A percentile compares a stretch with the other conserved stretches of the same genome.
phyloP scores from a whole-genome alignment of 1,140 invertebrate genomes.

The Hypsibius dujardini region DNA sequence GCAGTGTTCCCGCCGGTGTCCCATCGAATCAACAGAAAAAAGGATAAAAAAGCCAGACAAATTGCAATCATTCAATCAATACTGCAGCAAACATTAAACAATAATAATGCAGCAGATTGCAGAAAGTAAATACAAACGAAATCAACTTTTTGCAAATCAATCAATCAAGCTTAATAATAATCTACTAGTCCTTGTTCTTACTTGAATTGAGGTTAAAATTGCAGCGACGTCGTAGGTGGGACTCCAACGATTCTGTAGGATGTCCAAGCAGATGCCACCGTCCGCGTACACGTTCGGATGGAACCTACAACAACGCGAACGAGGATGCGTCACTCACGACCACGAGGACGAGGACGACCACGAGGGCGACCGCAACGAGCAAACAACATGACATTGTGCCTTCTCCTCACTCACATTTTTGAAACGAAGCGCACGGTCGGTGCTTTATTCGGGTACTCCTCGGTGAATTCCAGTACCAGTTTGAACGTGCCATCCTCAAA shows the following conservation, averaged over 20 bases:
- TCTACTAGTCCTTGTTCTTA: slow-evolving; percentile 22
- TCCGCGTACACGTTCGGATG: slow-evolving; percentile 99
- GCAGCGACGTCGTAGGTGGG: slow-evolving; percentile 99
- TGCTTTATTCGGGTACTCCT: slow-evolving; percentile 99
- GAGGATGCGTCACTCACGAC: slow-evolving; percentile 18
- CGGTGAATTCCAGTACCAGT: slow-evolving; percentile 96
- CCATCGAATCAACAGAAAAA: slow-evolving; percentile 20
- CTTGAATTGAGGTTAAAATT: slow-evolving; percentile 72
- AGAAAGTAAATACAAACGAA: too few species aligned
- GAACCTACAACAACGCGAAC: slow-evolving; percentile 40
- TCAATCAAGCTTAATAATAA: too few species aligned
- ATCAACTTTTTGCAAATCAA: too few species aligned
- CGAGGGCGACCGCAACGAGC: background rate
- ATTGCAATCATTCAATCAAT: background rate
- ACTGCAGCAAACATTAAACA: background rate
- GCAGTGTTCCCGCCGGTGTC: too few species aligned
- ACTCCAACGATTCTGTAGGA: slow-evolving; percentile 87
- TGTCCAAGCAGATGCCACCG: slow-evolving; percentile 98
- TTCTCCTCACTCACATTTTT: slow-evolving; percentile 49
- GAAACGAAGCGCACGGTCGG: slow-evolving; percentile 96
- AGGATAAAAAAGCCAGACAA: slow-evolving; percentile 10
- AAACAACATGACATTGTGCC: background rate
- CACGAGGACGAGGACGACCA: too few species aligned
- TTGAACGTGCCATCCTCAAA: slow-evolving; percentile 99
- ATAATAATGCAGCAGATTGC: too few species aligned